A percentile compares a stretch with the other conserved stretches of the same genome.
Conservation (phyloP, 2,113 vertebrate genomes). For the Perca fluviatilis region DNA sequence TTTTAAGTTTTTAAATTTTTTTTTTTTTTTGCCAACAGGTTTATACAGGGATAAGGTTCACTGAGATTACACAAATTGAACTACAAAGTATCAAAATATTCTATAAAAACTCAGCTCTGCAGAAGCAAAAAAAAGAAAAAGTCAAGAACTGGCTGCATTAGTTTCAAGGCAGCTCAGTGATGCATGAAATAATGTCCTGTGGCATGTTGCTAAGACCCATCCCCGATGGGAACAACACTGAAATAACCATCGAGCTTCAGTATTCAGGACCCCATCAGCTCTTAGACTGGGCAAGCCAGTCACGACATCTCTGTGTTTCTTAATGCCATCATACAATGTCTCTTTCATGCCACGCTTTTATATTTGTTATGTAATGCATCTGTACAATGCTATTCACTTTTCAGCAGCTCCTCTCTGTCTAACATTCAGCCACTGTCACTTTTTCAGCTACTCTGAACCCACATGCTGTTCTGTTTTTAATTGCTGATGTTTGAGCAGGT, state of each 20-base stretch:
- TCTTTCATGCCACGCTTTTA: conserved; percentile 40
- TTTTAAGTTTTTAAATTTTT: conserved; percentile 13
- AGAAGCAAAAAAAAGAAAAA: conserved; percentile 64
- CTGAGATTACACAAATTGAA: conserved; percentile 1
- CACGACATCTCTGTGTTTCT: conserved; percentile 12
- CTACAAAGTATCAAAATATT: conserved; percentile 34
- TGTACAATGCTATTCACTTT: conserved; percentile 26
- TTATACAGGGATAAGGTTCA: not conserved
- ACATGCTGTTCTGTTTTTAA: conserved; percentile 36
- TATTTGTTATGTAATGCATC: conserved; percentile 27
- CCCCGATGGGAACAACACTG: conserved; percentile 78
- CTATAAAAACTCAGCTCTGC: conserved; percentile 62
- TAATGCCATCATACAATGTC: conserved; percentile 32
- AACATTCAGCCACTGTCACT: not conserved
- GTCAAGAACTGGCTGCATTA: conserved; percentile 84
- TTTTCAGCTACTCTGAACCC: conserved; percentile 19
- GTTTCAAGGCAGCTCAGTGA: conserved; percentile 88
- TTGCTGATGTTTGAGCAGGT: conserved; percentile 36
- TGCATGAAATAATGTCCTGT: conserved; percentile 92
- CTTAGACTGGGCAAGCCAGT: conserved; percentile 32
- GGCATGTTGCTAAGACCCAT: conserved; percentile 83
- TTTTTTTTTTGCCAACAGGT: not conserved
- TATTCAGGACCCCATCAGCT: conserved; percentile 33
- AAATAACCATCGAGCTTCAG: conserved; percentile 70
- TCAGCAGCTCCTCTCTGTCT: conserved; percentile 3